phyloP scores from a whole-genome alignment of 2,888 invertebrate species.

The Ceriagrion tenellum region DNA sequence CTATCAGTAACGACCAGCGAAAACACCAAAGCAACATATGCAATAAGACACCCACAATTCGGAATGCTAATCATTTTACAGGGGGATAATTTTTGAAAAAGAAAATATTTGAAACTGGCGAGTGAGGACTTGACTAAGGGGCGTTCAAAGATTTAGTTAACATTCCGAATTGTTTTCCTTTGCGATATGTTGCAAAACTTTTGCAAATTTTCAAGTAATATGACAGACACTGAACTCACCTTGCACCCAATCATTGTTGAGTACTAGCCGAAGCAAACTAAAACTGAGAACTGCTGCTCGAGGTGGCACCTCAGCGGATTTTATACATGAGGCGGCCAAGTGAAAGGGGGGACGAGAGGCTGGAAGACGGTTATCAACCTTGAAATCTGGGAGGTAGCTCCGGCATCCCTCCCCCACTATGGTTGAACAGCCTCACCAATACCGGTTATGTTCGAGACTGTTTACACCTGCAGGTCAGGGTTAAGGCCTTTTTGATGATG shows the following conservation, averaged over 20 bases:
- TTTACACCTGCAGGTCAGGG: not conserved
- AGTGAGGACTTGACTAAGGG: no score
- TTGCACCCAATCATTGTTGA: not conserved
- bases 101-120: no score
- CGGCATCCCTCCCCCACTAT: not conserved
- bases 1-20: no score
- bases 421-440: not conserved
- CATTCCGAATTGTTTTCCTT: no score
- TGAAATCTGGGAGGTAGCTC: not conserved
- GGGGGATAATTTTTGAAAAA: no score
- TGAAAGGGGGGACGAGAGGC: not conserved
- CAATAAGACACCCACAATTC: no score
- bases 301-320: not conserved
- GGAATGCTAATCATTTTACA: no score
- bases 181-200: no score
- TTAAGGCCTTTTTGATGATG: not conserved
- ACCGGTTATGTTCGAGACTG: not conserved
- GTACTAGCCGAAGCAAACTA: not conserved
- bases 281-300: not conserved
- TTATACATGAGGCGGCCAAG: not conserved
- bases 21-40: no score
- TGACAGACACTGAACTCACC: not conserved
- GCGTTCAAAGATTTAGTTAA: no score
- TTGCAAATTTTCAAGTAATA: not conserved
- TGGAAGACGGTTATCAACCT: not conserved